Evolutionary conservation across 2,888 invertebrate genomes (phyloP).

Genomic region (Andrena flavipes): DNA sequence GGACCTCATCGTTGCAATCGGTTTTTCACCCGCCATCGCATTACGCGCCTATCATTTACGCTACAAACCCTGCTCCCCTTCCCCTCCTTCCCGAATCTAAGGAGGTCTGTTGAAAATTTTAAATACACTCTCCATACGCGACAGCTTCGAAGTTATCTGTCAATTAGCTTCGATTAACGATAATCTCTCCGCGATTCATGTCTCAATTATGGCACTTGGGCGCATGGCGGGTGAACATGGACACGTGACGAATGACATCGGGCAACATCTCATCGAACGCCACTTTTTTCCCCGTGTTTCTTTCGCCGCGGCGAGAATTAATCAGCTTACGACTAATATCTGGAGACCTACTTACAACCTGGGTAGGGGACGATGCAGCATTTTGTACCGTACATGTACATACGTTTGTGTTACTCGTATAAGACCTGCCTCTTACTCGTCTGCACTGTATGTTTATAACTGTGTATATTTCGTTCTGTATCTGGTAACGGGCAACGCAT

Average conservation of each 20-base stretch:
- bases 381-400: conserved; percentile 74
- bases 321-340: conserved; percentile 78
- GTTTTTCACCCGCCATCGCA: background rate
- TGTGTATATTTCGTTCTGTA: conserved; percentile 69
- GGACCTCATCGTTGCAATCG: conserved; percentile 1
- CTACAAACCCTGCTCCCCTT: background rate
- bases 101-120: background rate
- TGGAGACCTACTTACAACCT: conserved; percentile 82
- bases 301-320: conserved; percentile 52
- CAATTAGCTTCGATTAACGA: background rate
- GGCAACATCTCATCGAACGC: background rate
- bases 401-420: conserved; percentile 79
- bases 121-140: background rate
- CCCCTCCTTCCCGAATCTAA: no score
- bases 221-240: background rate
- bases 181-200: background rate
- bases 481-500: conserved; percentile 48
- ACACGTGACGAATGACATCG: background rate
- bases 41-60: background rate
- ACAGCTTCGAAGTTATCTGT: background rate
- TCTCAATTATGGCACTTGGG: background rate
- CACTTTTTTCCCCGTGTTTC: conserved; percentile 9
- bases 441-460: conserved; percentile 82
- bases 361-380: conserved; percentile 79
- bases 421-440: conserved; percentile 83